Conservation (phyloP, 1,140 invertebrate species). For the Bicyclus anynana region DNA sequence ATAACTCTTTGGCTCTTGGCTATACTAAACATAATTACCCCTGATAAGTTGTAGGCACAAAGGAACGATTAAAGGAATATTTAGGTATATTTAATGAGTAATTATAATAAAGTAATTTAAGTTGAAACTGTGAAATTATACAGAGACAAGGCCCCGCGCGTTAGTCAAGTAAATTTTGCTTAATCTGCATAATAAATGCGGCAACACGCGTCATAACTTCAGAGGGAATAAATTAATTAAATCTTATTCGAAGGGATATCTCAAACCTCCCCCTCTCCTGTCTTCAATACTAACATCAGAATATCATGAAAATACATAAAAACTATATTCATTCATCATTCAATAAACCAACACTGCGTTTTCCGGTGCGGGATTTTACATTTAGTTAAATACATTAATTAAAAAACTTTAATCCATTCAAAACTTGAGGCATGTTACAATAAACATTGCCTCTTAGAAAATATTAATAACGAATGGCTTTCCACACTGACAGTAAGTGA, state of each 20-base stretch:
- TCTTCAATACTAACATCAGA: neutral
- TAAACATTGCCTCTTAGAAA: too few relatives aligned
- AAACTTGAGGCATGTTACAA: too few relatives aligned
- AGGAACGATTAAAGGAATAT: neutral
- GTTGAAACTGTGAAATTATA: constrained; percentile 14
- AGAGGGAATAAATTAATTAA: constrained; percentile 53
- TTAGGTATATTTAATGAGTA: constrained; percentile 1
- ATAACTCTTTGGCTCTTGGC: too few relatives aligned
- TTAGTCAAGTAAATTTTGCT: constrained; percentile 26
- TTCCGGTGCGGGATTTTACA: too few relatives aligned
- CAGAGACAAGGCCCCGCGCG: constrained; percentile 5
- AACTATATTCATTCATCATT: too few relatives aligned
- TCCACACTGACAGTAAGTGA: constrained; percentile 36
- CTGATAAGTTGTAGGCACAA: neutral
- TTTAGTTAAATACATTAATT: too few relatives aligned
- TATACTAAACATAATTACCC: neutral
- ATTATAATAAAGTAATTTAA: constrained; percentile 16
- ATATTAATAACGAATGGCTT: constrained; percentile 7
- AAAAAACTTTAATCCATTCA: too few relatives aligned
- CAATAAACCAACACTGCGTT: too few relatives aligned
- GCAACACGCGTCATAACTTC: constrained; percentile 49
- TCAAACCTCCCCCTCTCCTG: neutral
- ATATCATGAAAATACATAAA: too few relatives aligned
- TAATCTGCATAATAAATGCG: constrained; percentile 51
- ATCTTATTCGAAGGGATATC: constrained; percentile 38